These are phyloP conservation scores for Falco peregrinus DNA, from an alignment of 2,797 vertebrate genomes.

Conservation along the genomic window DNA sequence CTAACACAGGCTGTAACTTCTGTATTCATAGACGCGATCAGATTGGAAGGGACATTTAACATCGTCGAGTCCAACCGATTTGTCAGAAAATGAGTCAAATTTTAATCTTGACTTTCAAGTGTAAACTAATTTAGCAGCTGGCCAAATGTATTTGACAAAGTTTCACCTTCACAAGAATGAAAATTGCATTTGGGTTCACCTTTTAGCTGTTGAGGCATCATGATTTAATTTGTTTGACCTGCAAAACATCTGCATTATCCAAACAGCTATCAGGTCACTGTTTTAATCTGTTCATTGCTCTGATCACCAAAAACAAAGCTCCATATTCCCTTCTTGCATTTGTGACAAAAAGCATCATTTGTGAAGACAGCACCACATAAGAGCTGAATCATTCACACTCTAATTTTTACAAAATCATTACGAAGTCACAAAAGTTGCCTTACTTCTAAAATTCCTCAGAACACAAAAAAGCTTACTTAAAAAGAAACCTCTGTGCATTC, in stretches of 20 bases:
- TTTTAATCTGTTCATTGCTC: neutral
- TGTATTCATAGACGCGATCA: no score
- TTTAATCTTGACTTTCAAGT: no score
- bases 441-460: neutral
- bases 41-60: no score
- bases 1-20: neutral
- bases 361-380: neutral
- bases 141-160: no score
- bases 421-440: neutral
- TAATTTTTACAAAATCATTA: neutral
- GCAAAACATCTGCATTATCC: neutral
- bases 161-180: neutral
- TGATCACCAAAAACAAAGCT: neutral
- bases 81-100: neutral
- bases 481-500: no score
- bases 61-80: no score
- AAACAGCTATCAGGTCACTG: neutral
- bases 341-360: neutral
- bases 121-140: no score
- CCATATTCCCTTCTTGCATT: accelerated
- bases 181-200: neutral
- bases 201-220: neutral
- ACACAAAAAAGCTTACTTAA: neutral
- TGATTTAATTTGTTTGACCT: neutral
- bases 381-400: neutral